Base-by-base conservation (phyloP, 1,140 invertebrate species). In the Wasmannia auropunctata region DNA sequence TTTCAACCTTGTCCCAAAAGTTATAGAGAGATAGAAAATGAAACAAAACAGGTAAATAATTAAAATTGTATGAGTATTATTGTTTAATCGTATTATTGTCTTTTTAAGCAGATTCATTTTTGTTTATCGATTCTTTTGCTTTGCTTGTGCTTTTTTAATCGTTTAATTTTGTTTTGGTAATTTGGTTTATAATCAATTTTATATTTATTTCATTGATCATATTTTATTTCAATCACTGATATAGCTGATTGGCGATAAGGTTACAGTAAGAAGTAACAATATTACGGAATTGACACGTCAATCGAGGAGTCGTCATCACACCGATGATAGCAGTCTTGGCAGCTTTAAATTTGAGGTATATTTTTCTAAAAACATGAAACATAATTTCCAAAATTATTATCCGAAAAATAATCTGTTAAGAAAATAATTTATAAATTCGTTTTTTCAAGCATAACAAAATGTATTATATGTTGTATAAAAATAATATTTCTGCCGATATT, bases 281-380 rank as follows among this genome's bases (percentile, higher is more conserved):
- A 89, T 93, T 77, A 95, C 95, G 88, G 95, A 95, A 89, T 94
- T 95, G 84, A 93, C 93, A 70, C 92, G 93, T 72, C 94, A 96
- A 86, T 93, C 94, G 31, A 95, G 96, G 86, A 96, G 94, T 79
- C 95, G 96, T 75, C 96, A 96, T 88, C 96, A 96, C 90, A 97
- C 97, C 3, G 97, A 97, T 93, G 97, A 97, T 89, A 97, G 96
- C 77, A 97, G 96, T 79, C 94, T 97, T 86, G 96, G 96, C 92
- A 97, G 96, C 94, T 97, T 96, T 90, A 97, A 97, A 93, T 97
- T 96, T 92, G 97, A 97, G 96, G 96, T 97, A 95, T 86, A 90
- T 77, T 77, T 51, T 58, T 49, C 1, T 43, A 67, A 67, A 75
- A 88, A 14, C 11, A 1, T 62, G 11, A 77, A 77, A 31, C 40